Percentiles rank a stretch among this genome's conserved stretches.
Conservation (phyloP, 2,113 vertebrate species). For the Muscicapa adusta region DNA sequence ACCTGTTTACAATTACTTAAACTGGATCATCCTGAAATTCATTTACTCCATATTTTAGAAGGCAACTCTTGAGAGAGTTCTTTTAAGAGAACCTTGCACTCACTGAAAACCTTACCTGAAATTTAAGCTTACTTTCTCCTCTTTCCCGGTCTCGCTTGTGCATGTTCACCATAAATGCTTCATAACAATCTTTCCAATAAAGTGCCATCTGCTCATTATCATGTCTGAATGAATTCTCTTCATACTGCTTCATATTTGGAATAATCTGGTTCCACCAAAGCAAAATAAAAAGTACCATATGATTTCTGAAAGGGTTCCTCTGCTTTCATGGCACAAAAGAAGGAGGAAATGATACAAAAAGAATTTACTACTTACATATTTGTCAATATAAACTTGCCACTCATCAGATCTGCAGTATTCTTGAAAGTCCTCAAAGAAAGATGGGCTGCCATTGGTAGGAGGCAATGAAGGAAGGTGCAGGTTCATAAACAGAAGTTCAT, state of each 20-base stretch:
- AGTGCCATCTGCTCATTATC: conserved; percentile 88
- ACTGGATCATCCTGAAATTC: neutral
- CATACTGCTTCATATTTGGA: conserved; percentile 97
- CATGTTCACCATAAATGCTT: conserved; percentile 91
- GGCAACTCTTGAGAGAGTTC: neutral
- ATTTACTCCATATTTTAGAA: neutral
- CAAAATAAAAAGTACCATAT: neutral
- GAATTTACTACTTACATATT: conserved; percentile 84
- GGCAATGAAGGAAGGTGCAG: conserved; percentile 93
- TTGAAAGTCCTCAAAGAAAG: conserved; percentile 97
- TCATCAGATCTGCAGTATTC: conserved; percentile 89
- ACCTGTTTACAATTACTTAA: neutral
- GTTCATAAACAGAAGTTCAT: conserved; percentile 94
- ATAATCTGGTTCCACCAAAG: conserved; percentile 81
- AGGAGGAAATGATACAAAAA: neutral
- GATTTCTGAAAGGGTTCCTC: neutral
- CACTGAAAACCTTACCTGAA: conserved; percentile 82
- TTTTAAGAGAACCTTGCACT: neutral
- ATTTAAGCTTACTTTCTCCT: conserved; percentile 96
- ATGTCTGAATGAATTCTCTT: conserved; percentile 88
- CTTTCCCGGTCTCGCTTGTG: conserved; percentile 89
- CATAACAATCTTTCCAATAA: conserved; percentile 94
- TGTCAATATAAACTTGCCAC: conserved; percentile 95
- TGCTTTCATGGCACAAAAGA: neutral
- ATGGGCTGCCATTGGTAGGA: conserved; percentile 89